Percentiles rank a stretch among this genome's conserved stretches.
phyloP scores from a whole-genome alignment of 2,113 vertebrate genomes.

The Cyprinodon brontotheroides region DNA sequence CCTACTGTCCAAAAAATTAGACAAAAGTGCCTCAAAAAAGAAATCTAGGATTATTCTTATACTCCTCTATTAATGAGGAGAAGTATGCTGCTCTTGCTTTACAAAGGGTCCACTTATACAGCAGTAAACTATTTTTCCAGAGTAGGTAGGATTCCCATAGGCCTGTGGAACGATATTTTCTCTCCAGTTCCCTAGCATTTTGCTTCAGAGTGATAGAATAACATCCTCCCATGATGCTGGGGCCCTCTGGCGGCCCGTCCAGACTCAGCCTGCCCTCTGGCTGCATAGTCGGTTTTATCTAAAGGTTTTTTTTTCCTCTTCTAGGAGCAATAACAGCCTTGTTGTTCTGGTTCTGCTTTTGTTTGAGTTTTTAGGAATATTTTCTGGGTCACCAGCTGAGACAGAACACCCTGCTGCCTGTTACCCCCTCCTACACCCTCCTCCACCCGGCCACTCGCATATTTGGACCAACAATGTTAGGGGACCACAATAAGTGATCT shows the following conservation, averaged over 20 bases:
- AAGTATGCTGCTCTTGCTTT: too few relatives aligned
- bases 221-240: slow-evolving; percentile 26
- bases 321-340: slow-evolving; percentile 44
- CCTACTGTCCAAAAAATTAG: too few relatives aligned
- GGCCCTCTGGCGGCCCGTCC: slow-evolving; percentile 19
- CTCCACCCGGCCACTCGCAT: neutral
- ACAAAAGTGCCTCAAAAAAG: too few relatives aligned
- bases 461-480: slow-evolving; percentile 20
- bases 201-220: too few relatives aligned
- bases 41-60: too few relatives aligned
- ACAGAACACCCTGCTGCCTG: slow-evolving; percentile 45
- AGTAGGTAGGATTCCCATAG: too few relatives aligned
- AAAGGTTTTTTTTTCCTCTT: slow-evolving; percentile 12
- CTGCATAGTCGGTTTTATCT: slow-evolving; percentile 53
- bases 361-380: slow-evolving; percentile 40
- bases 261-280: slow-evolving; percentile 16
- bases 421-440: neutral
- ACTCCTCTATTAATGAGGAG: too few relatives aligned
- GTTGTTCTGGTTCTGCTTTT: slow-evolving; percentile 57
- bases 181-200: too few relatives aligned
- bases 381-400: slow-evolving; percentile 69
- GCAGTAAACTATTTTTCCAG: too few relatives aligned
- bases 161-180: too few relatives aligned
- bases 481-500: slow-evolving; percentile 35
- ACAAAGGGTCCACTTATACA: too few relatives aligned